Percentiles rank a stretch among this genome's conserved stretches.
Evolutionary conservation across 92 coral and sea anemone species (phyloP).

Genomic region (Galaxea fascicularis): DNA sequence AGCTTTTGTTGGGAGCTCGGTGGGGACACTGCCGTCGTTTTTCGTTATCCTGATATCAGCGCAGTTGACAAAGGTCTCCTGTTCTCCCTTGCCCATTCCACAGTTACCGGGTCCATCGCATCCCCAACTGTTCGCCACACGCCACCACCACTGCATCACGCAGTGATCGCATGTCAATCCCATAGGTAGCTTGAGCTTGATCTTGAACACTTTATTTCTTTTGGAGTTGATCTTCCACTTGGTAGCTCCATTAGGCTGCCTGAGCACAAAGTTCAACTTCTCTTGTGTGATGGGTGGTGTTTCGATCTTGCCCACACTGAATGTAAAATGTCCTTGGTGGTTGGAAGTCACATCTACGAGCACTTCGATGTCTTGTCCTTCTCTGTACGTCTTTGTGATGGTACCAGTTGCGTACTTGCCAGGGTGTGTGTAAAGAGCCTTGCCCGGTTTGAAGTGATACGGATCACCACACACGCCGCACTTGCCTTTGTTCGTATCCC

Average conservation of each 20-base stretch:
- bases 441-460: slow-evolving; percentile 1
- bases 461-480: slow-evolving; percentile 78
- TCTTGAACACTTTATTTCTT: slow-evolving; percentile 44
- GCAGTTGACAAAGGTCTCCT: slow-evolving; percentile 95
- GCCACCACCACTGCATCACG: slow-evolving; percentile 99
- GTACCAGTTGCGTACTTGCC: slow-evolving; percentile 74
- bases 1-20: slow-evolving; percentile 34
- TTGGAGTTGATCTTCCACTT: slow-evolving; percentile 41
- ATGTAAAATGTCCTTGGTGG: slow-evolving; percentile 81
- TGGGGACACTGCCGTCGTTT: slow-evolving; percentile 49
- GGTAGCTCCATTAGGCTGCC: slow-evolving; percentile 55
- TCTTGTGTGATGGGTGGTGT: slow-evolving; percentile 80
- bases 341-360: slow-evolving; percentile 80
- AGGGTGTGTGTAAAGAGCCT: slow-evolving; percentile 66
- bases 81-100: slow-evolving; percentile 78
- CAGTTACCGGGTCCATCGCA: slow-evolving; percentile 69
- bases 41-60: slow-evolving; percentile 85
- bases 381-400: slow-evolving; percentile 69
- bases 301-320: slow-evolving; percentile 80
- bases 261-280: slow-evolving; percentile 71
- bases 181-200: slow-evolving; percentile 71
- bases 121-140: slow-evolving; percentile 88
- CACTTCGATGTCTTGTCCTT: slow-evolving; percentile 73
- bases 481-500: slow-evolving; percentile 71
- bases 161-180: slow-evolving; percentile 91